Evolutionary conservation across 2,888 invertebrate genomes (phyloP).

Genomic region (Spatulosminthurus flaviceps): DNA sequence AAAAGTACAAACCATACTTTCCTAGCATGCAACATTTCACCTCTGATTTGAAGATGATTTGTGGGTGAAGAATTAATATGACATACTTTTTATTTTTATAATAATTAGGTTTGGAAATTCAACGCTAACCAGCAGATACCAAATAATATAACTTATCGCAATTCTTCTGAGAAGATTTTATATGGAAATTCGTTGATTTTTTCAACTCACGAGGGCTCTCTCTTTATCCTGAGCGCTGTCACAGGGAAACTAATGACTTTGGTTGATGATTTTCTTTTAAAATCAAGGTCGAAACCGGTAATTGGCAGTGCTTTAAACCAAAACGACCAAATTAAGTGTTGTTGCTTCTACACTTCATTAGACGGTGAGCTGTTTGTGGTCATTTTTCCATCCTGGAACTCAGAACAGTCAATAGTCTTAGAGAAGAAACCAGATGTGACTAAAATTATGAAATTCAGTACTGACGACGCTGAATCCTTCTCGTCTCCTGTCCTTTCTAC

Average conservation of each 20-base stretch:
- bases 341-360: not conserved
- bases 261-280: not conserved
- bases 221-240: not conserved
- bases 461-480: constrained; percentile 37
- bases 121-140: constrained; percentile 16
- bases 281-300: not conserved
- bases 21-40: no score
- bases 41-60: no score
- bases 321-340: not conserved
- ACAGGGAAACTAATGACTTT: not conserved
- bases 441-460: not conserved
- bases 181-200: not conserved
- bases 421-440: no score
- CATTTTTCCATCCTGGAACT: no score
- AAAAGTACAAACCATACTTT: not conserved
- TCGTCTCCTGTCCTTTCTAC: constrained; percentile 28
- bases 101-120: constrained; percentile 31
- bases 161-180: not conserved
- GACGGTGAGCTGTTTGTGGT: not conserved
- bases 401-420: no score
- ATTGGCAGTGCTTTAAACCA: not conserved
- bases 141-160: constrained; percentile 24
- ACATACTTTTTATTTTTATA: no score
- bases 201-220: not conserved
- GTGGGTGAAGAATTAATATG: no score